A percentile compares a stretch with the other conserved stretches of the same genome.
phyloP scores from a whole-genome alignment of 1,140 invertebrate species.

The Trypoxylus dichotomus region DNA sequence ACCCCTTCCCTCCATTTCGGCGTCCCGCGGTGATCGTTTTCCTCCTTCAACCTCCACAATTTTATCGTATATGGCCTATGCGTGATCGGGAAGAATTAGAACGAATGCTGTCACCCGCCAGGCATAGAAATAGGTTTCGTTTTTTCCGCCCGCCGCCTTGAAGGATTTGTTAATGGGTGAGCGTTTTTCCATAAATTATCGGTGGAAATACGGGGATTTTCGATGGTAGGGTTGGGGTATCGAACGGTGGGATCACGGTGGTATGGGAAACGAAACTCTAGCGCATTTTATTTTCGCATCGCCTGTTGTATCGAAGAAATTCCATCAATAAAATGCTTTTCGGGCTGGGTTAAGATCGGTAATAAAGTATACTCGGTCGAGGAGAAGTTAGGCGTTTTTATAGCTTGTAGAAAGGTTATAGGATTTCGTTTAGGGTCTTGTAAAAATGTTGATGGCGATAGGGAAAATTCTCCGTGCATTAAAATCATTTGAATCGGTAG shows the following conservation, averaged over 20 bases:
- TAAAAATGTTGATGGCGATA: not conserved
- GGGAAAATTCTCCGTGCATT: not conserved
- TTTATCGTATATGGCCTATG: not conserved
- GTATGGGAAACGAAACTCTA: not conserved
- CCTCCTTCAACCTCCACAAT: not conserved
- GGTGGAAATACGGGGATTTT: not conserved
- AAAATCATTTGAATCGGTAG: no score
- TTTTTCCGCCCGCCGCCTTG: conserved; percentile 1
- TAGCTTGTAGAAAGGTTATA: conserved; percentile 14
- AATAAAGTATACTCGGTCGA: not conserved
- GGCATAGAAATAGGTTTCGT: conserved; percentile 17
- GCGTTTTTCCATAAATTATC: conserved; percentile 16
- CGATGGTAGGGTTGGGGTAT: not conserved
- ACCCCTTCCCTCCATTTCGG: not conserved
- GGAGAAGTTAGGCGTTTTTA: not conserved
- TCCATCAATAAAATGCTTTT: conserved; percentile 9
- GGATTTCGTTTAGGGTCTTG: not conserved
- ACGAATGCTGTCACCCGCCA: conserved; percentile 13
- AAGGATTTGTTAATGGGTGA: conserved; percentile 18
- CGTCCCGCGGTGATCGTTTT: not conserved
- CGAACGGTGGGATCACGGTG: not conserved
- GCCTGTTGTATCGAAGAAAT: conserved; percentile 5
- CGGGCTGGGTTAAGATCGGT: not conserved
- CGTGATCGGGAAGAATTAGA: conserved; percentile 21
- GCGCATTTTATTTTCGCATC: not conserved